Base-by-base conservation (phyloP, 2,113 vertebrate genomes). In the Rhinolophus ferrumequinum region DNA sequence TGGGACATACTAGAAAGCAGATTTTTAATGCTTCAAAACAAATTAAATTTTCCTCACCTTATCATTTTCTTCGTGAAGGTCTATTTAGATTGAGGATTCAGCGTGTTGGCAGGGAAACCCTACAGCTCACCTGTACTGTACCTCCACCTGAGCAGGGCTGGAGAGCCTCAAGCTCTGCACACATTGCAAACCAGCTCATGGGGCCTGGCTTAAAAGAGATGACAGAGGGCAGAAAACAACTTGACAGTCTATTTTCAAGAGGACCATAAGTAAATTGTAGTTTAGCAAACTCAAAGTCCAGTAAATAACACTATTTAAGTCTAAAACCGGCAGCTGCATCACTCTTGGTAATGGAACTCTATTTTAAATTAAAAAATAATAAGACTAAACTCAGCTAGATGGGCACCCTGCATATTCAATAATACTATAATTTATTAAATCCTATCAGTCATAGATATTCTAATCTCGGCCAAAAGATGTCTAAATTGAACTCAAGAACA, bases 401-500 rank as follows among this genome's bases (percentile, higher is more conserved):
- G 16, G 56, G 62, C 66, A 88, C 22, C 89, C 67, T 86, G 19
- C 50, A 35, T 60, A 66, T 83, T 95, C 75, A 80, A 67, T 75
- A 83, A 79, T 54, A 86, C 82, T 69, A 35, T 38, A 76, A 79
- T 96, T 93, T 95, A 66, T 90, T 88, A 94, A 88, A 82, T 81
- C 73, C 33, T 83, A 47, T 84, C 54, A 52, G 60, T 73, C 35
- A 87, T 75, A 67, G 62, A 52, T 66, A 87, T 94, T 73, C 70
- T 92, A 93, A 77, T 90, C 64, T 92, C 10, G 12, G 84, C 35
- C 81, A 82, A 77, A 90, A 91, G 75, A 60, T 21, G 38, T 82
- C 91, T 92, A 44, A 50, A 47, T 24, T 94, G 64, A 91, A 85
- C 72, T 62, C 52, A 52, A 89, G 94, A 44, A 56, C 52, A 16